A percentile compares a stretch with the other conserved stretches of the same genome.
Evolutionary conservation across 2,888 invertebrate genomes (phyloP).

Genomic region (Cheilosia grossa): DNA sequence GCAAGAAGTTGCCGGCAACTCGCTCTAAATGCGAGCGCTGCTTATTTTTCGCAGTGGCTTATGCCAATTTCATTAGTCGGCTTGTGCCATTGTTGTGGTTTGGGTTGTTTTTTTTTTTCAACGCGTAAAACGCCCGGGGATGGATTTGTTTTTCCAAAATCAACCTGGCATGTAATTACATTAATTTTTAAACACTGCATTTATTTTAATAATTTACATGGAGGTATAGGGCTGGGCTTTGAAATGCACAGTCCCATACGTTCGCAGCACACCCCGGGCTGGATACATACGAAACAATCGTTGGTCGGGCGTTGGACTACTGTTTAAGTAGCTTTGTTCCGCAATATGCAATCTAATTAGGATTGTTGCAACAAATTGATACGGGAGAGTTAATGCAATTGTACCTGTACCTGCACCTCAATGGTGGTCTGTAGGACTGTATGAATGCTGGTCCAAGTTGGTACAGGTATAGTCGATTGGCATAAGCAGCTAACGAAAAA

Average conservation of each 20-base stretch:
- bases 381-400: slow-evolving; percentile 10
- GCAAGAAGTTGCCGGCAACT: slow-evolving; percentile 48
- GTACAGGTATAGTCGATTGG: no score
- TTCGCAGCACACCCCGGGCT: slow-evolving; percentile 50
- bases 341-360: slow-evolving; percentile 60
- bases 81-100: slow-evolving; percentile 60
- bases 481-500: no score
- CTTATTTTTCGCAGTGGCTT: slow-evolving; percentile 44
- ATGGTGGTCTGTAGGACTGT: neutral
- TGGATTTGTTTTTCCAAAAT: slow-evolving; percentile 71
- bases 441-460: slow-evolving; percentile 1
- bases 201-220: slow-evolving; percentile 75
- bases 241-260: slow-evolving; percentile 59
- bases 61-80: slow-evolving; percentile 41
- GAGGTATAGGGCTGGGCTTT: slow-evolving; percentile 46
- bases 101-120: slow-evolving; percentile 49
- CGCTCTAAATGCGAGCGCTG: slow-evolving; percentile 19
- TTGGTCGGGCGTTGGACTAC: slow-evolving; percentile 17
- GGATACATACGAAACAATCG: slow-evolving; percentile 55
- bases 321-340: slow-evolving; percentile 56
- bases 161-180: slow-evolving; percentile 75
- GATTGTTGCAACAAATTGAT: slow-evolving; percentile 31
- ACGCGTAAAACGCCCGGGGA: slow-evolving; percentile 63
- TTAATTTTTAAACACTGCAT: slow-evolving; percentile 76
- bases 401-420: neutral